These are phyloP conservation scores for Leptopilina myrica DNA, from an alignment of 2,888 invertebrate genomes.

Conservation along the genomic window DNA sequence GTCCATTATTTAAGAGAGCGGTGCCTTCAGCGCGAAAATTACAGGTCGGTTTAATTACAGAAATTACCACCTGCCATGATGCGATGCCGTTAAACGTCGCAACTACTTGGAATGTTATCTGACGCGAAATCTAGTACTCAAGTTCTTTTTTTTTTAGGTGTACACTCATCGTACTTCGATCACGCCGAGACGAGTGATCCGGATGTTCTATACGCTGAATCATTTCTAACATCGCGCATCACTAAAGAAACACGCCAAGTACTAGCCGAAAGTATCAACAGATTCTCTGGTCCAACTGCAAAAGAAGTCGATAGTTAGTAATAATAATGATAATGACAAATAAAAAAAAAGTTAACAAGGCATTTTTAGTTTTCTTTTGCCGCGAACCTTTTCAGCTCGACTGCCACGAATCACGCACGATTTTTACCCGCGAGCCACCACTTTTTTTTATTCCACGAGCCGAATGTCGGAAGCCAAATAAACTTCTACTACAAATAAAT, in stretches of 20 bases:
- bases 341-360: conserved; percentile 27
- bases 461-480: conserved; percentile 28
- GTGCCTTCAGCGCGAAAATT: conserved; percentile 55
- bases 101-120: conserved; percentile 42
- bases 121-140: conserved; percentile 28
- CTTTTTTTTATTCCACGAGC: conserved; percentile 31
- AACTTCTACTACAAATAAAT: conserved; percentile 3
- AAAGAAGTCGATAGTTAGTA: conserved; percentile 19
- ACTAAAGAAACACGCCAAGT: conserved; percentile 23
- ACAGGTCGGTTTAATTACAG: conserved; percentile 57
- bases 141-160: neutral
- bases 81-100: conserved; percentile 39
- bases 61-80: conserved; percentile 55
- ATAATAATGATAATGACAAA: neutral
- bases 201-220: conserved; percentile 26
- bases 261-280: conserved; percentile 29
- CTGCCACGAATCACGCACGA: conserved; percentile 37
- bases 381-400: conserved; percentile 12
- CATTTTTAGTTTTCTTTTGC: conserved; percentile 34
- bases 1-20: conserved; percentile 57
- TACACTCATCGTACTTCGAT: conserved; percentile 10
- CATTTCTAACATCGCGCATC: conserved; percentile 13
- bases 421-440: conserved; percentile 23
- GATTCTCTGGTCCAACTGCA: neutral
- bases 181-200: neutral